Evolutionary conservation across 2,113 vertebrate genomes (phyloP).

Genomic region (Urocitellus parryii): DNA sequence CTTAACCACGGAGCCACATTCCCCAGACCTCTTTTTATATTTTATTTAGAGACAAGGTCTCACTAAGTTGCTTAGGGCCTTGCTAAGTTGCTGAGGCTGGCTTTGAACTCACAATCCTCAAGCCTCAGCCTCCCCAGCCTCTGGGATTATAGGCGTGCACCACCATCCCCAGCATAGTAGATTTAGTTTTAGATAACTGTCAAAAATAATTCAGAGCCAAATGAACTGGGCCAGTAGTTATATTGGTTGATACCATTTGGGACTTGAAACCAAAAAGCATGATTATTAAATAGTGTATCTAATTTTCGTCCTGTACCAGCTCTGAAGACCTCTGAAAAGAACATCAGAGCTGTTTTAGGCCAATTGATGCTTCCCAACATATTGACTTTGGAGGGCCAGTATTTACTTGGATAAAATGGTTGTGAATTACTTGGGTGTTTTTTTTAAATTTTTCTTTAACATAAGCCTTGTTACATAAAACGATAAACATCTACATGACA

Average conservation of each 20-base stretch:
- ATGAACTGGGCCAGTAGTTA: not conserved
- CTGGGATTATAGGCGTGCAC: too few species aligned
- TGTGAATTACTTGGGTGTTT: not conserved
- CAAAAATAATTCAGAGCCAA: conserved; percentile 48
- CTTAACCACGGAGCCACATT: too few species aligned
- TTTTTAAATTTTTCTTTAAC: not conserved
- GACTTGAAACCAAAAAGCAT: conserved; percentile 39
- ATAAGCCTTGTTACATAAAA: conserved; percentile 45
- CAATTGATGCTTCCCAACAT: not conserved
- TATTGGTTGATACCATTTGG: conserved; percentile 28
- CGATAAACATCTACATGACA: conserved; percentile 3
- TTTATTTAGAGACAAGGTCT: too few species aligned
- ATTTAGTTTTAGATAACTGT: conserved; percentile 55
- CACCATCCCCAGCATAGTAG: not conserved
- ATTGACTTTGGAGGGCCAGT: not conserved
- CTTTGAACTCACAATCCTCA: too few species aligned
- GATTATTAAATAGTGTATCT: not conserved
- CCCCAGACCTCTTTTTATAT: too few species aligned
- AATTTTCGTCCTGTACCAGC: not conserved
- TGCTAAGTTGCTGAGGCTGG: too few species aligned
- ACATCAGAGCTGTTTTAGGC: not conserved
- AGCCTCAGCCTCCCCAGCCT: too few species aligned
- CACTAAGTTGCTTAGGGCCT: too few species aligned
- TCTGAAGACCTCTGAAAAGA: not conserved
- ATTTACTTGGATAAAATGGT: not conserved